phyloP scores from a whole-genome alignment of 2,888 invertebrate genomes.

The Melanostoma scalare region DNA sequence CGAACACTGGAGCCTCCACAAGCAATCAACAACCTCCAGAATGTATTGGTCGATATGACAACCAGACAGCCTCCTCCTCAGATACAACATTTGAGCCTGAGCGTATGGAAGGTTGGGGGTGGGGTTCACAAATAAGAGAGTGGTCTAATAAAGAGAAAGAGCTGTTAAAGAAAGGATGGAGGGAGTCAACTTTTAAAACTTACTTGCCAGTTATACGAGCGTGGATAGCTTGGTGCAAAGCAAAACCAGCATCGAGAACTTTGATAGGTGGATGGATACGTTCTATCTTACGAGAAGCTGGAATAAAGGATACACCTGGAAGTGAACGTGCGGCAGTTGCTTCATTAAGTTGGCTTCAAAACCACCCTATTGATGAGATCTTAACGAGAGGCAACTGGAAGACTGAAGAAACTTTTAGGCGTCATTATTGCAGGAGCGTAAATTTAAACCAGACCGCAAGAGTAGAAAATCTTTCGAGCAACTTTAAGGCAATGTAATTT shows the following conservation, averaged over 20 bases:
- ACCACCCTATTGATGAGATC: no score
- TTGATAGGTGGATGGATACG: neutral
- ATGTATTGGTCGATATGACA: conserved; percentile 6
- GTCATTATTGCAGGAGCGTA: no score
- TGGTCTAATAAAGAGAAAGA: conserved; percentile 11
- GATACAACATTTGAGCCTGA: no score
- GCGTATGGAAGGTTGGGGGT: no score
- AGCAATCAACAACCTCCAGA: neutral
- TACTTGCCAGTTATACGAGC: no score
- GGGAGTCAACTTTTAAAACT: neutral
- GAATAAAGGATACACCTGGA: neutral
- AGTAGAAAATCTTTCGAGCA: no score
- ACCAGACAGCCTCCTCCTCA: conserved; percentile 7
- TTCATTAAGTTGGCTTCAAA: no score
- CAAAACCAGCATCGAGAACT: conserved; percentile 4
- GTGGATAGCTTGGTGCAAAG: no score
- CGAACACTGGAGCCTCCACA: neutral
- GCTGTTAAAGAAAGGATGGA: conserved; percentile 9
- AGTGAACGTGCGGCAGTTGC: neutral
- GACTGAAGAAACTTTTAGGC: no score
- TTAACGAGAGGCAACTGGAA: no score
- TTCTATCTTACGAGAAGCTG: neutral
- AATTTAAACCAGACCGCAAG: no score
- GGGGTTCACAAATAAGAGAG: conserved; percentile 1
- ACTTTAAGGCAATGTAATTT: no score